Base-by-base conservation (phyloP, 2,888 invertebrate genomes). In the Didymodactylos carnosus region DNA sequence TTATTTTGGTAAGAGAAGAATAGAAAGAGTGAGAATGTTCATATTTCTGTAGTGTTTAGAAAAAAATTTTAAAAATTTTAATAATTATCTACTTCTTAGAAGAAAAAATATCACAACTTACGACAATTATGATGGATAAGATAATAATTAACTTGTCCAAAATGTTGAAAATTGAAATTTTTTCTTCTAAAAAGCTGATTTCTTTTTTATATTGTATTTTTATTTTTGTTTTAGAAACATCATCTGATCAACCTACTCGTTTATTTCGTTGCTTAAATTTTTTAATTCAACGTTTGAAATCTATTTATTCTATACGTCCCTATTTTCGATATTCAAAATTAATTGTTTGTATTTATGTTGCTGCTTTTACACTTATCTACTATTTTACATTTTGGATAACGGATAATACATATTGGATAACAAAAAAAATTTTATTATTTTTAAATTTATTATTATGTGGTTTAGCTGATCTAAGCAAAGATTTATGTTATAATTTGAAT, bases 241-340 rank as follows among this genome's bases (percentile, higher is more conserved):
- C 29, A 7, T 3, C 29, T 35, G 16, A 62, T 19, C 29, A 29
- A 62, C 35, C 29, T 35, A 35, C 53, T 35, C 35, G 29, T 29
- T 35, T 62, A 62, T 62, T 62, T 62, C 53, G 53, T 19, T 62
- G 29, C 35, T 62, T 62, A 62, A 62, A 62, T 62, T 62, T n/a
- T 16, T 19, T 35, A 0, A 62, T 62, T 6, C 10, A 8, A 16
- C 2, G 29, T 27, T 35, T 62, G 16, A 62, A 62, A 35, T n/a
- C 29, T 13, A 25, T 70, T 25, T 70, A 70, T 40, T 23, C n/a
- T 16, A 23, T 25, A 23, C 70, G 41, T 70, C 40, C 43, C 29
- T 41, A 69, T 69, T 74, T 71, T 69, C 74, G 74, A n/a, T 74
- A 70, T 46, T 74, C 74, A 29, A 74, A 74, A 74, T 39, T 71